Conservation (phyloP, 2,888 invertebrate genomes). For the Thera britannica region DNA sequence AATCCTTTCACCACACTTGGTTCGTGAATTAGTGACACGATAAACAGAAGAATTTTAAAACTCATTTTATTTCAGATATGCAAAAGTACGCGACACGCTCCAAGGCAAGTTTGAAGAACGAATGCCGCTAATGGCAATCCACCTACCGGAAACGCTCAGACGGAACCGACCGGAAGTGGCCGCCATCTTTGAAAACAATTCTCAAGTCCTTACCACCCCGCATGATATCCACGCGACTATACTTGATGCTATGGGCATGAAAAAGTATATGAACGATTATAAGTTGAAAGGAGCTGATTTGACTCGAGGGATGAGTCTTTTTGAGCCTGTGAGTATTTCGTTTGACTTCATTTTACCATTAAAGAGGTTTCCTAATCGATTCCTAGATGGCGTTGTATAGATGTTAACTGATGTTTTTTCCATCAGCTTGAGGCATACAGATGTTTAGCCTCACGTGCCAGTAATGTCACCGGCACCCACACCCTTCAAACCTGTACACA, state of each 20-base stretch:
- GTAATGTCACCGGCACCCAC: too few relatives aligned
- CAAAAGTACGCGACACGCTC: slow-evolving; percentile 37
- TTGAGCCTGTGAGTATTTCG: slow-evolving; percentile 81
- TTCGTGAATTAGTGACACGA: too few relatives aligned
- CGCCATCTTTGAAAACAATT: slow-evolving; percentile 70
- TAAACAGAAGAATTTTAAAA: neutral
- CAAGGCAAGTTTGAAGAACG: slow-evolving; percentile 50
- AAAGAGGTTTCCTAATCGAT: too few relatives aligned
- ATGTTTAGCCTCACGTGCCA: too few relatives aligned
- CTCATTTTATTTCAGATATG: slow-evolving; percentile 33
- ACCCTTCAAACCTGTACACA: too few relatives aligned
- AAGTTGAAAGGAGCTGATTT: slow-evolving; percentile 78
- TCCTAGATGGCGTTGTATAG: too few relatives aligned
- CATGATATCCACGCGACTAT: slow-evolving; percentile 92
- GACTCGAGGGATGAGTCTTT: slow-evolving; percentile 85
- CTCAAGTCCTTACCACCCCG: slow-evolving; percentile 87
- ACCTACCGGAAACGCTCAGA: slow-evolving; percentile 89
- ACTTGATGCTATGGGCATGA: slow-evolving; percentile 86
- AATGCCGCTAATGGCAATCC: slow-evolving; percentile 80
- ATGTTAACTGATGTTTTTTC: too few relatives aligned
- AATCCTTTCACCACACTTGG: too few relatives aligned
- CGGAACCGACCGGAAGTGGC: slow-evolving; percentile 84
- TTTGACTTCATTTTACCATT: neutral
- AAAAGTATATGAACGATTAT: slow-evolving; percentile 59
- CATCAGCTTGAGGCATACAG: too few relatives aligned